Percentiles rank a stretch among this genome's conserved stretches.
Evolutionary conservation across 1,140 invertebrate genomes (phyloP).

Genomic region (Formica exsecta): DNA sequence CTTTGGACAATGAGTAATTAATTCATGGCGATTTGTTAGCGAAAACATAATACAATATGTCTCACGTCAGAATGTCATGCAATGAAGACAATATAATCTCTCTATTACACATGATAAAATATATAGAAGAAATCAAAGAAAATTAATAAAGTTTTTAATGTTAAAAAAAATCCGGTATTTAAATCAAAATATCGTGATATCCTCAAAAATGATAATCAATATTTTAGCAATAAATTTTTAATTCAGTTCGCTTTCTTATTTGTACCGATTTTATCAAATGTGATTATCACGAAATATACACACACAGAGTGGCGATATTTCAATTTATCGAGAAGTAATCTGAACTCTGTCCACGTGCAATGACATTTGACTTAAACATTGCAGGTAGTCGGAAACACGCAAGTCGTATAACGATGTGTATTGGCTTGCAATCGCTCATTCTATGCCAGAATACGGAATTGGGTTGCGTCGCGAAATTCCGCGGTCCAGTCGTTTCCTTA

Average conservation of each 20-base stretch:
- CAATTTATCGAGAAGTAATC: neutral
- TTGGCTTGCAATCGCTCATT: conserved; percentile 38
- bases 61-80: neutral
- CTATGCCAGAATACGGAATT: conserved; percentile 8
- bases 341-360: neutral
- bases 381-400: neutral
- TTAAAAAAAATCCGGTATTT: neutral
- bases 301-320: neutral
- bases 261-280: neutral
- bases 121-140: neutral
- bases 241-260: neutral
- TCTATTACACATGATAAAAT: neutral
- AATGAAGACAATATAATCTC: too few species aligned
- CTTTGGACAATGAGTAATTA: neutral
- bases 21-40: neutral
- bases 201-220: neutral
- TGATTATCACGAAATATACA: neutral
- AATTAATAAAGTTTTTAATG: neutral
- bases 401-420: neutral
- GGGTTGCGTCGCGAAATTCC: conserved; percentile 7
- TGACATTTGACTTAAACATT: conserved; percentile 1
- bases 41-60: neutral
- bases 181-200: neutral
- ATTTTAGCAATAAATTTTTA: neutral
- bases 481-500: conserved; percentile 37